Base-by-base conservation (phyloP, 2,888 invertebrate genomes). In the Pandemis cinnamomeana region DNA sequence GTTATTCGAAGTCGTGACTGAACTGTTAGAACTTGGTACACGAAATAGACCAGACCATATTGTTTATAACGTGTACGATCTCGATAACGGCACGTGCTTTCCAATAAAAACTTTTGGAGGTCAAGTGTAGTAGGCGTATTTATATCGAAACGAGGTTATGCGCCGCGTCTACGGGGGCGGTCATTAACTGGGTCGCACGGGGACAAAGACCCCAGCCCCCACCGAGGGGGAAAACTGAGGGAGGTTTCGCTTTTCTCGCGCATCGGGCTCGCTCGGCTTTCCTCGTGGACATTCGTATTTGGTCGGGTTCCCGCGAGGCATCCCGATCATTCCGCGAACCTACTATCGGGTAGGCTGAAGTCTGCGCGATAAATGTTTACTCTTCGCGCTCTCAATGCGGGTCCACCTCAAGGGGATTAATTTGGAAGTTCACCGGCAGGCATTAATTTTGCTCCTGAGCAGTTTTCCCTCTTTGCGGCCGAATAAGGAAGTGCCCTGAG, bases 121-220 rank as follows among this genome's bases (percentile, higher is more conserved):
- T 94, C 93, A 94, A 94, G 93, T 93, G 93, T 93, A 93, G 93
- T 92, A 91, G 92, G 93, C 91, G 92, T 92, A 93, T 93, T 93
- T 94, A 93, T 94, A 92, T 92, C 91, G 88, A 83, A 88, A 87
- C 92, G 91, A 91, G 93, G 90, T 91, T 91, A 89, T 89, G 86
- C 84, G 89, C 89, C 87, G 89, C 88, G 90, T 89, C 91, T 91
- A 87, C 89, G 89, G 89, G 86, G 92, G 91, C 91, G 93, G 93
- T 93, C 93, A 93, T 93, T 93, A 94, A 93, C 93, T 94, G 90
- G 93, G 93, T 94, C 93, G 93, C 86, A 86, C 84, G 89, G 92
- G 93, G 89, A 90, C 93, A 91, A 92, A 91, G 92, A 91, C 92
- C 92, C 83, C 89, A 76, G 85, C 85, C 85, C 84, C 82, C 85